These are phyloP conservation scores for Hylia prasina DNA, from an alignment of 2,113 vertebrate genomes.

Conservation along the genomic window DNA sequence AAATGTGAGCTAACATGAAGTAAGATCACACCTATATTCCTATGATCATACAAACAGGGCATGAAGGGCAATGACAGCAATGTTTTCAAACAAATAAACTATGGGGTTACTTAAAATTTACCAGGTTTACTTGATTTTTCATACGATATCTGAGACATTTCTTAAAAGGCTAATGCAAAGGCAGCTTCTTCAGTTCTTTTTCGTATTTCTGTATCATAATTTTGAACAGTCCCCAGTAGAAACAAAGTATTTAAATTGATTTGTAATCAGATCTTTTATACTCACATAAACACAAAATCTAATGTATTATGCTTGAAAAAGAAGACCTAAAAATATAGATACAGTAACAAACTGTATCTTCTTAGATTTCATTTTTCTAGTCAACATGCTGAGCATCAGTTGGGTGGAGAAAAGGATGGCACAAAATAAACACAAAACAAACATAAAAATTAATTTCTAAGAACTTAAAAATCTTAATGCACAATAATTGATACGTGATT, in stretches of 20 bases:
- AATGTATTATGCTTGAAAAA: not conserved
- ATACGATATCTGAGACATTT: not conserved
- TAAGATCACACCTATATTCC: not conserved
- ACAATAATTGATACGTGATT: not conserved
- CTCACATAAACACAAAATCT: not conserved
- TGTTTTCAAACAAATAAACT: not conserved
- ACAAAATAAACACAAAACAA: not conserved
- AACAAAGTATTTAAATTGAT: not conserved
- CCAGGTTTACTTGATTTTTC: not conserved
- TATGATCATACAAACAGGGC: not conserved
- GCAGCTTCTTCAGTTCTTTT: conserved; percentile 42
- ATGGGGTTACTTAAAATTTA: not conserved
- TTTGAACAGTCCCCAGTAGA: not conserved
- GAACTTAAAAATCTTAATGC: not conserved
- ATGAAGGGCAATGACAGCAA: not conserved
- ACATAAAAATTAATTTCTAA: not conserved
- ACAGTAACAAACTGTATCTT: not conserved
- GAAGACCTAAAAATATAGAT: not conserved
- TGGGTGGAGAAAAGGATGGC: not conserved
- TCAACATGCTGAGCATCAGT: not conserved
- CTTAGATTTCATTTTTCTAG: not conserved
- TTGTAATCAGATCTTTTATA: not conserved
- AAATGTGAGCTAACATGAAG: not conserved
- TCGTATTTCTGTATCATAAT: not conserved
- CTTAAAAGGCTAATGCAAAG: conserved; percentile 70